These are phyloP conservation scores for Rotaria macrura DNA, from an alignment of 2,888 invertebrate genomes.

Conservation along the genomic window DNA sequence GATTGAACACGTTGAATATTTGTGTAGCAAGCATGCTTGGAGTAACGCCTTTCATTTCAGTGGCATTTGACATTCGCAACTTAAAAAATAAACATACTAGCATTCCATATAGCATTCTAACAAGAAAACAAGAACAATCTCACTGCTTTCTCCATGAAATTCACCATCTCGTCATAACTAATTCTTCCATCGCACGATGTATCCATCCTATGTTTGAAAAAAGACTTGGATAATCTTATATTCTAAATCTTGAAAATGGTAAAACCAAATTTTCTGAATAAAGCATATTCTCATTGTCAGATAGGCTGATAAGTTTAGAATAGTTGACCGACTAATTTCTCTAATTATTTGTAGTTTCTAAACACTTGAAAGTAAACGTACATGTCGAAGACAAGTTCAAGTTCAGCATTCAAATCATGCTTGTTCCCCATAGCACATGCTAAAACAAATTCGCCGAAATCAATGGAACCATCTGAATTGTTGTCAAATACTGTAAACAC, in stretches of 20 bases:
- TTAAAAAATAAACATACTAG: background rate
- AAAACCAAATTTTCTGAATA: no score
- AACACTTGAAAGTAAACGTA: background rate
- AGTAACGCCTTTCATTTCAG: no score
- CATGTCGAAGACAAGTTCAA: background rate
- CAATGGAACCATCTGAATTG: background rate
- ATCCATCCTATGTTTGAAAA: background rate
- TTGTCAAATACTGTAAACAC: background rate
- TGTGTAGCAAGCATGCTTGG: background rate
- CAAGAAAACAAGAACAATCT: background rate
- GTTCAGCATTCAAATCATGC: background rate
- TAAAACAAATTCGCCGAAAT: background rate
- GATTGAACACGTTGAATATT: background rate
- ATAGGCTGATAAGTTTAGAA: no score
- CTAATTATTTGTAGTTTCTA: background rate
- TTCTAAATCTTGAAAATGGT: background rate
- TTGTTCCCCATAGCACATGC: background rate
- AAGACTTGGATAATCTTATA: no score
- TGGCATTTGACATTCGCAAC: background rate
- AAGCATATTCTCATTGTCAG: no score
- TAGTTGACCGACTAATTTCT: no score
- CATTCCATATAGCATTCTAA: background rate
- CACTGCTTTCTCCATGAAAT: background rate
- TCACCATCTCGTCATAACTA: background rate
- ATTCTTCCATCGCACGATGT: background rate